phyloP scores from a whole-genome alignment of 2,113 vertebrate genomes.

The Recurvirostra avosetta region DNA sequence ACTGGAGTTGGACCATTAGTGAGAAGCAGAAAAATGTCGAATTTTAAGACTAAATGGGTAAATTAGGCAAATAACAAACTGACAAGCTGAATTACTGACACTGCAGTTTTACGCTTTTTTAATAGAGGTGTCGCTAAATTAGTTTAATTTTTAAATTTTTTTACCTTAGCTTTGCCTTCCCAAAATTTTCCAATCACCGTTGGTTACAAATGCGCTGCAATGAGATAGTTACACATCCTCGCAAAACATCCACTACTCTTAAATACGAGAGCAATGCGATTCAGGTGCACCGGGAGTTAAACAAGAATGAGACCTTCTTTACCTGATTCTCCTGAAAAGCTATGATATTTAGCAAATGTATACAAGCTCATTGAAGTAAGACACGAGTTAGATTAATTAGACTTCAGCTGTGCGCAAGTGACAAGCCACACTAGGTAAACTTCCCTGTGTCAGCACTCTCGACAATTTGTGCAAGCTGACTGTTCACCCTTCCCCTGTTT shows the following conservation, averaged over 20 bases:
- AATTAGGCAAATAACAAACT: neutral
- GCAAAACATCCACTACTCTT: neutral
- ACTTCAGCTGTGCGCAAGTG: neutral
- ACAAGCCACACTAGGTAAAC: neutral
- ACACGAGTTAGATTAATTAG: neutral
- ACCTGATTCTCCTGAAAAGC: neutral
- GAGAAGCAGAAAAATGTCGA: neutral
- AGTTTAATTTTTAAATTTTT: neutral
- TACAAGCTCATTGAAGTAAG: neutral
- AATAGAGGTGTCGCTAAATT: neutral
- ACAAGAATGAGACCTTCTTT: neutral
- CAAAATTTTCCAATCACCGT: neutral
- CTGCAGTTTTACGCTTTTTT: neutral
- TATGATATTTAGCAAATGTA: neutral
- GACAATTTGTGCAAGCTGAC: neutral
- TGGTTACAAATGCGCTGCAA: neutral
- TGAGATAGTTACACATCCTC: neutral
- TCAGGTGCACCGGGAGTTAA: neutral
- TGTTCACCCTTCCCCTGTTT: neutral
- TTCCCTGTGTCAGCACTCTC: conserved; percentile 5
- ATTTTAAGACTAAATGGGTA: neutral
- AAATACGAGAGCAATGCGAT: neutral
- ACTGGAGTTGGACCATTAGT: neutral
- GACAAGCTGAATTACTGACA: neutral
- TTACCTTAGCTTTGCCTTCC: neutral